A percentile compares a stretch with the other conserved stretches of the same genome.
phyloP scores from a whole-genome alignment of 2,888 invertebrate genomes.

The Drosophila longiperda region DNA sequence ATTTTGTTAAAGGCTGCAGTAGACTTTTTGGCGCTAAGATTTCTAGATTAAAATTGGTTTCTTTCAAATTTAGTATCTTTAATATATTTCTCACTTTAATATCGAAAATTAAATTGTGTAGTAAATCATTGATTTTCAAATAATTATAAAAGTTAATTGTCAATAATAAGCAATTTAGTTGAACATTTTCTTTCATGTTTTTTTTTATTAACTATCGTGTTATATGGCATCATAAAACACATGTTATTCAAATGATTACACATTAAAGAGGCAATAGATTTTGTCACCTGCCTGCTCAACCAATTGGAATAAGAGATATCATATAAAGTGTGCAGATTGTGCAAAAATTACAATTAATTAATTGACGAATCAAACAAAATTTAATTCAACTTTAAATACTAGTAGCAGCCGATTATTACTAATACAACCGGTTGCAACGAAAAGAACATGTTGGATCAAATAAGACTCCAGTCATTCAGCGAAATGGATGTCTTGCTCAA shows the following conservation, averaged over 20 bases:
- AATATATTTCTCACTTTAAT: neutral
- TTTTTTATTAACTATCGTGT: neutral
- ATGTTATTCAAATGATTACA: conserved; percentile 15
- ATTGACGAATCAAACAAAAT: conserved; percentile 55
- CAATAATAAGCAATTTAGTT: neutral
- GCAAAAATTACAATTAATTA: conserved; percentile 35
- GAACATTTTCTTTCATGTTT: neutral
- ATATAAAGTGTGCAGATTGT: conserved; percentile 37
- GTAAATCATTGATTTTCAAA: neutral
- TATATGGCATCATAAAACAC: conserved; percentile 18
- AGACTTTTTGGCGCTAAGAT: conserved; percentile 14
- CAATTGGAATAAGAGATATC: conserved; percentile 27
- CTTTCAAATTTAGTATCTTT: neutral
- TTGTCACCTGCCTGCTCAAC: neutral
- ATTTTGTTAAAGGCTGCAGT: neutral
- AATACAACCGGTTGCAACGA: conserved; percentile 29
- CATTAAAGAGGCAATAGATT: conserved; percentile 18
- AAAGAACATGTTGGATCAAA: conserved; percentile 1
- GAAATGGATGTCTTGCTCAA: conserved; percentile 43
- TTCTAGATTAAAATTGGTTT: neutral
- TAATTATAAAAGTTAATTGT: neutral
- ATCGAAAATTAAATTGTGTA: neutral
- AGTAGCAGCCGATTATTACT: conserved; percentile 51
- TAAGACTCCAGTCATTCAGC: conserved; percentile 29
- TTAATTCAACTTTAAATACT: conserved; percentile 56